A percentile compares a stretch with the other conserved stretches of the same genome.
Evolutionary conservation across 1,140 invertebrate species (phyloP).

Genomic region (Anoplolepis gracilipes): DNA sequence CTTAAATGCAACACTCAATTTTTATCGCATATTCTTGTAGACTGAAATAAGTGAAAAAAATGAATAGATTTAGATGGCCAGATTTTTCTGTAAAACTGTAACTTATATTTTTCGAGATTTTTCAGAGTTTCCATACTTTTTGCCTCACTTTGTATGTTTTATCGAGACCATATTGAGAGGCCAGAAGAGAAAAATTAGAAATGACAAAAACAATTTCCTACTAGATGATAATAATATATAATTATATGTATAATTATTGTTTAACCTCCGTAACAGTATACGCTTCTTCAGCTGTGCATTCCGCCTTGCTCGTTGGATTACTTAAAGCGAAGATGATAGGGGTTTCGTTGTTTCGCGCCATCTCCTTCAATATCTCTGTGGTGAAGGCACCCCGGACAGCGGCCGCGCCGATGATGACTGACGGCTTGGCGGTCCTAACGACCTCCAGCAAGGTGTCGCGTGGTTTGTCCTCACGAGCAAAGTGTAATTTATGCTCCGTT

Average conservation of each 20-base stretch:
- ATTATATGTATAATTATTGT: constrained; percentile 8
- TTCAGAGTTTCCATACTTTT: no score
- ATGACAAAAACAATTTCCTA: neutral
- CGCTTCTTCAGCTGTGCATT: constrained; percentile 98
- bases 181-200: no score
- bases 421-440: constrained; percentile 92
- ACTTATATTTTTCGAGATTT: no score
- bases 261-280: constrained; percentile 93
- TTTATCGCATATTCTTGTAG: no score
- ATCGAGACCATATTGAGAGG: no score
- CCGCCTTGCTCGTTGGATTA: constrained; percentile 98
- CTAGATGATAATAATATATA: no score
- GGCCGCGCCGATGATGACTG: constrained; percentile 95
- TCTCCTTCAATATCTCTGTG: constrained; percentile 92
- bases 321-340: constrained; percentile 98
- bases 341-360: constrained; percentile 91
- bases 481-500: constrained; percentile 91
- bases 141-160: no score
- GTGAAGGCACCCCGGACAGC: constrained; percentile 95
- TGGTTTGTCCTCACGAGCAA: constrained; percentile 90
- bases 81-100: no score
- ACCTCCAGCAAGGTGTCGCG: constrained; percentile 91
- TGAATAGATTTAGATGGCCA: no score
- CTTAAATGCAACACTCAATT: no score
- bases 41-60: no score